A percentile compares a stretch with the other conserved stretches of the same genome.
Evolutionary conservation across 2,888 invertebrate species (phyloP).

Genomic region (Cheilosia grossa): DNA sequence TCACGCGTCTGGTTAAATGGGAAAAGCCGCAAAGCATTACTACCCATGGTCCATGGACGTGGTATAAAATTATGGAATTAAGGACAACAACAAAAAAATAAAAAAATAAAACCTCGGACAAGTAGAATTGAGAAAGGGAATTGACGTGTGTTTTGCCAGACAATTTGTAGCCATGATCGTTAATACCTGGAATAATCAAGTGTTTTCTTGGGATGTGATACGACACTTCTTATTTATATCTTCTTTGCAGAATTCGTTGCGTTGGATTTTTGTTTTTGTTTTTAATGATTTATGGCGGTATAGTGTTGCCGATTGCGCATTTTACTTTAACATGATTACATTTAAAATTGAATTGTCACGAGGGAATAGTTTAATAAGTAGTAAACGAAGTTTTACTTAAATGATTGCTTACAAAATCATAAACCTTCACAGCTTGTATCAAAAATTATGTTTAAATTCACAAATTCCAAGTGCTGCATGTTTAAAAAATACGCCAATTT

Average conservation of each 20-base stretch:
- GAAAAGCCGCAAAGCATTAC: slow-evolving; percentile 13
- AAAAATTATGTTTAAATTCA: too few species aligned
- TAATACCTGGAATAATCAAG: slow-evolving; percentile 82
- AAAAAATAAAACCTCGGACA: slow-evolving; percentile 7
- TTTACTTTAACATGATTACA: not conserved
- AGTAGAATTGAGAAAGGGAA: slow-evolving; percentile 4
- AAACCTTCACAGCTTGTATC: too few species aligned
- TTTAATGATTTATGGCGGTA: not conserved
- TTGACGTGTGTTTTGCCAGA: slow-evolving; percentile 75
- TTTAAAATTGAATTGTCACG: too few species aligned
- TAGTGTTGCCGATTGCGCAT: slow-evolving; percentile 15
- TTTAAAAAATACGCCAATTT: too few species aligned
- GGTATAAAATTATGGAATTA: slow-evolving; percentile 18
- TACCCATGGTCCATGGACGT: not conserved
- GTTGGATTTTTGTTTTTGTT: not conserved
- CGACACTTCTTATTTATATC: slow-evolving; percentile 32
- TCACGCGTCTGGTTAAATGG: slow-evolving; percentile 29
- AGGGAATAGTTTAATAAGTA: too few species aligned
- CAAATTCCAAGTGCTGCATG: too few species aligned
- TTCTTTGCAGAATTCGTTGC: slow-evolving; percentile 12
- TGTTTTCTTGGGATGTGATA: slow-evolving; percentile 81
- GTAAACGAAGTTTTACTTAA: too few species aligned
- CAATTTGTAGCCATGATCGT: slow-evolving; percentile 78
- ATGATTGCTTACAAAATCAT: too few species aligned
- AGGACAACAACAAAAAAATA: slow-evolving; percentile 1